phyloP scores from a whole-genome alignment of 2,888 invertebrate genomes.

The Hyposoter dolosus region DNA sequence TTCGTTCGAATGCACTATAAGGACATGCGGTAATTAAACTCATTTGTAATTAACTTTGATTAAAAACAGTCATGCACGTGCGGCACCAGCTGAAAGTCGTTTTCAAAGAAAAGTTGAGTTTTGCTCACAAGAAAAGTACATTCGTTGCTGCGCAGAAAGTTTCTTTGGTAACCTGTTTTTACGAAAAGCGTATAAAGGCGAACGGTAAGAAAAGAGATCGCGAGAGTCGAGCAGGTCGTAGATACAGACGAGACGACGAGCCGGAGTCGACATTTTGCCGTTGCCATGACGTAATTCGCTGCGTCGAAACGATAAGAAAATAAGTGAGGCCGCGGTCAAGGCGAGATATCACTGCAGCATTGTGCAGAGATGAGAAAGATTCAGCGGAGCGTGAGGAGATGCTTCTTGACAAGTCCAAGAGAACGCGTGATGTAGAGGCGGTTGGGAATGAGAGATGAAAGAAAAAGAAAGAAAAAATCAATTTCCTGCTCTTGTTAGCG shows the following conservation, averaged over 20 bases:
- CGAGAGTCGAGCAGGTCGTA: neutral
- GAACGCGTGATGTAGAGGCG: conserved; percentile 40
- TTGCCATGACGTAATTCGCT: conserved; percentile 59
- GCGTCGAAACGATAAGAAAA: conserved; percentile 63
- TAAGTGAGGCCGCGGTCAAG: conserved; percentile 59
- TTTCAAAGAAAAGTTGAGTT: neutral
- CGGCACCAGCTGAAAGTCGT: neutral
- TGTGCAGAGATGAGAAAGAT: conserved; percentile 24
- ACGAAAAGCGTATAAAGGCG: conserved; percentile 24
- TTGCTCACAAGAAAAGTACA: conserved; percentile 23
- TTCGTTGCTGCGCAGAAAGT: conserved; percentile 46
- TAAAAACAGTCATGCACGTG: conserved; percentile 31
- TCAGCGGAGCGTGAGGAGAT: conserved; percentile 53
- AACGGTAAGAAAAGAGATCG: conserved; percentile 18
- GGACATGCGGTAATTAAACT: neutral
- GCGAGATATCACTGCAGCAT: conserved; percentile 43
- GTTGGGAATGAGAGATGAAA: neutral
- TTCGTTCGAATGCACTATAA: neutral
- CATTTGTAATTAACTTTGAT: conserved; percentile 28
- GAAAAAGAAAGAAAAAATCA: conserved; percentile 64
- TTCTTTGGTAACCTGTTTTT: conserved; percentile 50
- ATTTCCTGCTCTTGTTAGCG: conserved; percentile 70
- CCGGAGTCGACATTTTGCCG: conserved; percentile 39
- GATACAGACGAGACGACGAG: conserved; percentile 30
- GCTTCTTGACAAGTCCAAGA: conserved; percentile 47